Base-by-base conservation (phyloP, 2,888 invertebrate genomes). In the Ormyrus labotus region DNA sequence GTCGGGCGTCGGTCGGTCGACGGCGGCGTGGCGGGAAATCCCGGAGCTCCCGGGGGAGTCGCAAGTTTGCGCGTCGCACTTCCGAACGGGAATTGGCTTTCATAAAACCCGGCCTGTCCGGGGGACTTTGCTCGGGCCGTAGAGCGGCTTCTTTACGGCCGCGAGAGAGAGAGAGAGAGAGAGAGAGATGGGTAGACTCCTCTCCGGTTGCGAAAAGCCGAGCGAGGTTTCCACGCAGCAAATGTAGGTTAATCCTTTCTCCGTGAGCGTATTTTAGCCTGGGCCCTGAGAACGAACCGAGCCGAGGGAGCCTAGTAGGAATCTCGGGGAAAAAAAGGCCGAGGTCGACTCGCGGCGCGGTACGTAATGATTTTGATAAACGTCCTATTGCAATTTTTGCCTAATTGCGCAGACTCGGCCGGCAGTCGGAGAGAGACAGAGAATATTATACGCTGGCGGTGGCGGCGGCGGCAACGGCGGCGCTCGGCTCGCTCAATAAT, bases 221-320 rank as follows among this genome's bases (percentile, higher is more conserved):
- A 45, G 50, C 76, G 76, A 78, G 74, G 69, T 74, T 78, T 65
- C 78, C 82, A 50, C 78, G 71, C 58, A 61, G 71, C 50, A 63
- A 82, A 85, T 84, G 82, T 85, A 83, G 85, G 85, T 85, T 86
- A 85, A 84, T 85, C 83, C 82, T 78, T 81, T 78, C 81, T 83
- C 70, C 75, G 81, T 68, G 80, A 78, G 83, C 61, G 78, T 77
- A 77, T 81, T 80, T 81, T 81, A 81, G 69, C 78, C 64, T 13
- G 19, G 19, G 19, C 19, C 58, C 45, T 67, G 50, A 78, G 70
- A 71, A 70, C 19, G 1, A 19, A 19, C 19, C 55, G 50, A 55
- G 64, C 48, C 48, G 13, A 63, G 65, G 13, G 13, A 74, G 53
- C 51, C 47, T 50, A 45, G 13, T 50, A 45, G 13, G 60, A 61